Percentiles rank a stretch among this genome's conserved stretches.
phyloP scores from a whole-genome alignment of 2,888 invertebrate species.

The Drosophila nr. perissopoda region DNA sequence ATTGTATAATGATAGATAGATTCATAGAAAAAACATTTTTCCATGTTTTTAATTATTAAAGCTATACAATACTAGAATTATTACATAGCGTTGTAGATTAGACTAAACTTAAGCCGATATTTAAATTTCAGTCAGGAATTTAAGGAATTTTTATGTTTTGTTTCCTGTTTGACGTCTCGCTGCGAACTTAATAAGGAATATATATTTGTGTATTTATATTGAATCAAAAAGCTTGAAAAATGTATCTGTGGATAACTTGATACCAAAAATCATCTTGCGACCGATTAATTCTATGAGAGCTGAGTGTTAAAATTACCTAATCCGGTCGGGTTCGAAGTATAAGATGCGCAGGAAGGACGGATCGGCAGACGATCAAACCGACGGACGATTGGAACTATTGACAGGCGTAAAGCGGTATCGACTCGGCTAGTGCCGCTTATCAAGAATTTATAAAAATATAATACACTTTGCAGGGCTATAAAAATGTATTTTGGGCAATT shows the following conservation, averaged over 20 bases:
- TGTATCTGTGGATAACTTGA: neutral
- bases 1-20: neutral
- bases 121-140: neutral
- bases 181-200: neutral
- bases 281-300: neutral
- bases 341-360: neutral
- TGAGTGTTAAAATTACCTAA: neutral
- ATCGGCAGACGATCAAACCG: neutral
- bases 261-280: neutral
- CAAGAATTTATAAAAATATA: neutral
- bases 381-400: neutral
- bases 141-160: neutral
- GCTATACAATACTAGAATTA: rapidly evolving
- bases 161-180: rapidly evolving
- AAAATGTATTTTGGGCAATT: neutral
- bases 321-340: neutral
- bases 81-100: neutral
- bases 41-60: neutral
- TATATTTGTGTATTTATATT: neutral
- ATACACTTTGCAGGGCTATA: rapidly evolving
- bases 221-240: neutral
- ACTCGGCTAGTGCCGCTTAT: neutral
- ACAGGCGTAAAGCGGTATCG: rapidly evolving
- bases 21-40: neutral
- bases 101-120: neutral